Conservation (phyloP, 2,797 vertebrate genomes). For the Myripristis jacobus region DNA sequence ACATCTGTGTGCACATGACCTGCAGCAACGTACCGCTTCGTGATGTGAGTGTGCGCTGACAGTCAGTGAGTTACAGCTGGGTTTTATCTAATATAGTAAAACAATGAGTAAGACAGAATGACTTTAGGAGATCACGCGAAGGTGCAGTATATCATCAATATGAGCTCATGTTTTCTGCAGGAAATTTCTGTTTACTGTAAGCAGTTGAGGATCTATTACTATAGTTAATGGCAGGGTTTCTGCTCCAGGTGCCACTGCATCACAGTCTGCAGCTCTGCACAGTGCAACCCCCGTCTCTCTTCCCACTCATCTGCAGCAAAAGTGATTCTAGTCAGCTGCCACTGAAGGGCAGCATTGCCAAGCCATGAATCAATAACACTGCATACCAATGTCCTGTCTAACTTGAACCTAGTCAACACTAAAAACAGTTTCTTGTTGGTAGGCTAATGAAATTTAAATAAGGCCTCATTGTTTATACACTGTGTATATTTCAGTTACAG, state of each 20-base stretch:
- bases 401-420: slow-evolving; percentile 19
- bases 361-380: slow-evolving; percentile 78
- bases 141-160: slow-evolving; percentile 37
- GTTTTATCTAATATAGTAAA: slow-evolving; percentile 34
- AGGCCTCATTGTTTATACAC: slow-evolving; percentile 32
- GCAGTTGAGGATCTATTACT: slow-evolving; percentile 21
- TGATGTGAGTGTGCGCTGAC: slow-evolving; percentile 47
- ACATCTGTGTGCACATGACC: slow-evolving; percentile 74
- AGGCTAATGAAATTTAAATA: slow-evolving; percentile 33
- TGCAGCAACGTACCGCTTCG: slow-evolving; percentile 56
- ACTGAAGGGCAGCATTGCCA: slow-evolving; percentile 85
- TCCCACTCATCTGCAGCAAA: slow-evolving; percentile 43
- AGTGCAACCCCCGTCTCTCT: slow-evolving; percentile 11
- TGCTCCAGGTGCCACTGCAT: slow-evolving; percentile 15
- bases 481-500: slow-evolving; percentile 19
- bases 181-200: slow-evolving; percentile 41
- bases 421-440: slow-evolving; percentile 12
- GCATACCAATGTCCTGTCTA: slow-evolving; percentile 54
- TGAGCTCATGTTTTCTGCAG: slow-evolving; percentile 47
- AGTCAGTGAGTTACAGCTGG: slow-evolving; percentile 57
- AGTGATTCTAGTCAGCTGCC: slow-evolving; percentile 77
- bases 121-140: slow-evolving; percentile 48
- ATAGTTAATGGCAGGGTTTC: slow-evolving; percentile 24
- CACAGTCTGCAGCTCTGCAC: slow-evolving; percentile 7
- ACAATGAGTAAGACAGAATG: slow-evolving; percentile 60